These are phyloP conservation scores for Poicephalus meyeri DNA, from an alignment of 2,113 vertebrate genomes.

Conservation along the genomic window DNA sequence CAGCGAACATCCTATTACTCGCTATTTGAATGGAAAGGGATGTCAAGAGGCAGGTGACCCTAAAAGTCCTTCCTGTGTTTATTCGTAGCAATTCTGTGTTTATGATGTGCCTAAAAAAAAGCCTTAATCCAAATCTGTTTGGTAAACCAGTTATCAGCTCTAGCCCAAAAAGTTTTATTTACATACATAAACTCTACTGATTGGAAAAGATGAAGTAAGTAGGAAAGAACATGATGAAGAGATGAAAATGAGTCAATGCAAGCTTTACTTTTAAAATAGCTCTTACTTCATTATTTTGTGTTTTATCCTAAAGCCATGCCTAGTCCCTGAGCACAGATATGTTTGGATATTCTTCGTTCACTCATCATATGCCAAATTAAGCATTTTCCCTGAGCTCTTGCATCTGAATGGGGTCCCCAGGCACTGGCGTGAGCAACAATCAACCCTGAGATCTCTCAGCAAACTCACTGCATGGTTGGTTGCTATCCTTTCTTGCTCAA, in stretches of 20 bases:
- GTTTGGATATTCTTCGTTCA: background rate
- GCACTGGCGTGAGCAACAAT: background rate
- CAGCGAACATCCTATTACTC: background rate
- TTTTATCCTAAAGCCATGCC: background rate
- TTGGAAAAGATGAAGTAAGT: slow-evolving; percentile 47
- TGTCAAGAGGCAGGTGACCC: background rate
- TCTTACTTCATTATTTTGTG: background rate
- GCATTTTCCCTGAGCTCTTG: background rate
- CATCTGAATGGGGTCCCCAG: background rate
- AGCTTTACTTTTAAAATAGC: slow-evolving; percentile 22
- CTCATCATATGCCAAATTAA: background rate
- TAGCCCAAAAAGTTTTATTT: slow-evolving; percentile 10
- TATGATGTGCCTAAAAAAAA: background rate
- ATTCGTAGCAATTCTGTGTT: background rate
- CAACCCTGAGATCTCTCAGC: rapidly evolving
- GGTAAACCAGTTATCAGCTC: slow-evolving; percentile 16
- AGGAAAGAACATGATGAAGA: slow-evolving; percentile 7
- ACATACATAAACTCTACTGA: slow-evolving; percentile 31
- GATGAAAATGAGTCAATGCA: background rate
- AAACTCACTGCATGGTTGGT: background rate
- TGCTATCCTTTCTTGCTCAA: background rate
- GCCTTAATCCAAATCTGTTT: background rate
- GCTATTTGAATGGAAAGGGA: background rate
- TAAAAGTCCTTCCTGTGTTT: background rate
- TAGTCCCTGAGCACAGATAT: background rate